phyloP scores from a whole-genome alignment of 2,113 vertebrate species.

The Hypomesus transpacificus region DNA sequence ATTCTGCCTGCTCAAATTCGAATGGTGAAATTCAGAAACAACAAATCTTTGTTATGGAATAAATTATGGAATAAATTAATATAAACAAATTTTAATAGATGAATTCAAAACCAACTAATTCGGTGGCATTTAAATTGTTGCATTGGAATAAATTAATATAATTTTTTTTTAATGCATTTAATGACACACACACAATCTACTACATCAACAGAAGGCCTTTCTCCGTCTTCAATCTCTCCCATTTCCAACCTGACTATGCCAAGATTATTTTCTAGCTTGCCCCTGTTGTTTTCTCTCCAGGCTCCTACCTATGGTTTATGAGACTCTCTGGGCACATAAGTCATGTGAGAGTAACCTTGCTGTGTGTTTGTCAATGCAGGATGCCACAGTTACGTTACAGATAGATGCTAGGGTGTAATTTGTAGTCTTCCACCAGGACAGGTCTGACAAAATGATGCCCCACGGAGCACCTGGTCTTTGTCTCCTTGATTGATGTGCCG shows the following conservation, averaged over 20 bases:
- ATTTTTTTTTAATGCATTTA: no score
- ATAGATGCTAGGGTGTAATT: slow-evolving; percentile 33
- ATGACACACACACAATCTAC: background rate
- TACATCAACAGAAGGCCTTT: background rate
- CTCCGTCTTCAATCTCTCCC: slow-evolving; percentile 1
- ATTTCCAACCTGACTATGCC: background rate
- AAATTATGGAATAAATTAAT: no score
- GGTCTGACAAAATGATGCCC: slow-evolving; percentile 44
- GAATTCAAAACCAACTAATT: no score
- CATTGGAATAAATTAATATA: no score
- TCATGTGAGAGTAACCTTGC: slow-evolving; percentile 36
- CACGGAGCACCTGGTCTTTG: slow-evolving; percentile 37
- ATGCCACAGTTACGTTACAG: slow-evolving; percentile 30
- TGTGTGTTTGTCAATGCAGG: slow-evolving; percentile 10
- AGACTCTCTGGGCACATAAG: slow-evolving; percentile 7
- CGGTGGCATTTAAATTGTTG: no score
- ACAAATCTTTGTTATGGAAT: no score
- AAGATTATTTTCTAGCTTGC: slow-evolving; percentile 24
- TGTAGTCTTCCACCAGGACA: slow-evolving; percentile 30
- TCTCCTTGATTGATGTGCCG: slow-evolving; percentile 42
- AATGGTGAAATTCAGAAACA: no score
- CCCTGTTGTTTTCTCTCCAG: background rate
- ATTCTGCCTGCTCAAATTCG: no score
- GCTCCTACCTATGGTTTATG: slow-evolving; percentile 15
- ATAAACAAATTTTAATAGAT: no score